Base-by-base conservation (phyloP, 2,888 invertebrate species). In the Trichacis sp. region DNA sequence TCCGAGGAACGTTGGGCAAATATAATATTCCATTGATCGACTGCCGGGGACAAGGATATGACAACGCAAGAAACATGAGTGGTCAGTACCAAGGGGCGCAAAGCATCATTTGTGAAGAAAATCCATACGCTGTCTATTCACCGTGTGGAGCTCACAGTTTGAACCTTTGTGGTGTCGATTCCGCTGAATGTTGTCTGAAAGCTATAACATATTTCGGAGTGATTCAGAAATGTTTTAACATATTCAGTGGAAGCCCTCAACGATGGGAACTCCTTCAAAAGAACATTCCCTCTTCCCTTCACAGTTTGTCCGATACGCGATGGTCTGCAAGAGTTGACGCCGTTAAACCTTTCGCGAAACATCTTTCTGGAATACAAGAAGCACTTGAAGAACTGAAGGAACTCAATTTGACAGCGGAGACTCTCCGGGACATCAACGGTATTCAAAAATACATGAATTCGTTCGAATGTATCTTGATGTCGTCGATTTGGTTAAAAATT, bases 321-420 rank as follows among this genome's bases (percentile, higher is more conserved):
- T 53, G 48, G 55, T 40, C 38, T 40, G 48, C 42, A 17, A 55
- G 48, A 48, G 24, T 55, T 40, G 55, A 55, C 40, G 55, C 55
- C 15, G 20, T 48, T 6, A 36, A 20, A 14, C 55, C 40, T 15
- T 40, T 55, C 12, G 29, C 29, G n/a, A 38, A 55, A 11, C 36
- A 55, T 29, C 24, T 24, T 24, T 24, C 24, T 24, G 24, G 24
- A 24, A 24, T 24, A 43, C 65, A 38, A 48, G 40, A 47, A 46
- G 24, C 24, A 24, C 8, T 24, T 24, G 24, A 24, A 3, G 24
- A 24, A 24, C 24, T 24, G 24, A 24, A 24, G 24, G 47, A 47
- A 9, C 24, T 47, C 24, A 24, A 47, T 20, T 47, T 47, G 12
- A 47, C 47, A 11, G 47, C 47, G 24, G 47, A 47, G 24, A 47